Evolutionary conservation across 1,140 invertebrate genomes (phyloP).

Genomic region (Pseudomyrmex gracilis): DNA sequence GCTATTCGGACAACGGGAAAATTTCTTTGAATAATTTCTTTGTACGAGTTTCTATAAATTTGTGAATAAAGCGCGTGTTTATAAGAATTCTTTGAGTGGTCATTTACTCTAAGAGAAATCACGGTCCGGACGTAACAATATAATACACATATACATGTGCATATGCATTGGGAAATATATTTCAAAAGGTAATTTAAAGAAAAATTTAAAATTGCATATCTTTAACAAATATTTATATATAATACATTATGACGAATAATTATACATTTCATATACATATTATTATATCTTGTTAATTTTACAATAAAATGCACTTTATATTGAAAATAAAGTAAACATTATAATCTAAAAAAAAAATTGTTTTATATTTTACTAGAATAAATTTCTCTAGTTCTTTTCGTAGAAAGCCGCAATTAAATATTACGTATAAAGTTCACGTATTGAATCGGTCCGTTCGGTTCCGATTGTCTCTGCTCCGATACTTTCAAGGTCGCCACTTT

Average conservation of each 20-base stretch:
- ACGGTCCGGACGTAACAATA: too few species aligned
- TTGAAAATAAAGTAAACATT: background rate
- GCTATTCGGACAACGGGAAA: too few species aligned
- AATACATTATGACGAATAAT: constrained; percentile 19
- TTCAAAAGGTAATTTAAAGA: too few species aligned
- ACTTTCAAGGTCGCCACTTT: constrained; percentile 67
- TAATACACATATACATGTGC: too few species aligned
- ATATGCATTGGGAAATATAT: background rate
- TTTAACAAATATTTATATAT: too few species aligned
- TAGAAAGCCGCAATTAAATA: constrained; percentile 50
- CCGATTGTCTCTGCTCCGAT: constrained; percentile 67
- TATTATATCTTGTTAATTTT: constrained; percentile 14
- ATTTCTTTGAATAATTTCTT: too few species aligned
- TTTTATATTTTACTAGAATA: too few species aligned
- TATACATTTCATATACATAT: background rate
- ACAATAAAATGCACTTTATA: background rate
- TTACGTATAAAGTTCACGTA: constrained; percentile 67
- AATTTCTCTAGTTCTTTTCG: background rate
- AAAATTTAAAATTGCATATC: too few species aligned
- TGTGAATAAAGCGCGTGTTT: too few species aligned
- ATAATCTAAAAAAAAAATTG: background rate
- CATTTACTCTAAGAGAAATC: too few species aligned
- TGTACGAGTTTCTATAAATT: too few species aligned
- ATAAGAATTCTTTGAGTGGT: too few species aligned
- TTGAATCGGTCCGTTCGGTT: constrained; percentile 63